Evolutionary conservation across 2,113 vertebrate genomes (phyloP), one percentile per base, ranked within the genome.

Genomic region (Anseranas semipalmata): DNA sequence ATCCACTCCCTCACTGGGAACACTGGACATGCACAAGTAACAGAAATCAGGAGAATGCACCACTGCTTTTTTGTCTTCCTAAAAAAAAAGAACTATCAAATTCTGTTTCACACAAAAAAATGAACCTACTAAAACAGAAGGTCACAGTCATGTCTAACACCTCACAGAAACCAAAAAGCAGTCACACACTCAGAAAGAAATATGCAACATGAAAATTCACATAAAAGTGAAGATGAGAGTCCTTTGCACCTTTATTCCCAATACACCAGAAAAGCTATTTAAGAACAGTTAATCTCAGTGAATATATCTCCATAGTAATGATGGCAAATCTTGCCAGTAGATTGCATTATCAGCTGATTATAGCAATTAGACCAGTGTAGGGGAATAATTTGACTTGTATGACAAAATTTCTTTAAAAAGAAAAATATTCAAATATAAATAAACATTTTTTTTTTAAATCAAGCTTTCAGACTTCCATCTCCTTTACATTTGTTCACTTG

Each of bases 291-390:
- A 87, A 85, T 95, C 81, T 79, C 66, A 53, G 48, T 76, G 85
- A 94, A 76, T 79, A 48, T 17, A 87, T 94, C 82, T 95, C 74
- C 93, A 96, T 90, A 94, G 81, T 59, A 87, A 93, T 75, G 48
- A 85, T 43, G 78, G 66, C 32, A 84, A 90, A 73, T 37, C 71
- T 60, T 87, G 80, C 28, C 67, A 83, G 72, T 24, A 94, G 75
- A 85, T 4, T 79, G 58, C 58, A 75, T 81, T 96, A 89, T 85
- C 75, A 65, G 71, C 43, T 87, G 89, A 93, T 94, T 89, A 80
- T 15, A 95, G 85, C 83, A 74, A 89, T 91, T 90, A 93, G 30
- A 85, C 15, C 46, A 78, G 37, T 73, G 50, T 28, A 90, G 43
- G 24, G 67, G 77, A 94, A 87, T 76, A 89, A 85, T 81, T 62